These are phyloP conservation scores for Drosophila baimaii DNA, from an alignment of 1,140 invertebrate species.

Conservation along the genomic window DNA sequence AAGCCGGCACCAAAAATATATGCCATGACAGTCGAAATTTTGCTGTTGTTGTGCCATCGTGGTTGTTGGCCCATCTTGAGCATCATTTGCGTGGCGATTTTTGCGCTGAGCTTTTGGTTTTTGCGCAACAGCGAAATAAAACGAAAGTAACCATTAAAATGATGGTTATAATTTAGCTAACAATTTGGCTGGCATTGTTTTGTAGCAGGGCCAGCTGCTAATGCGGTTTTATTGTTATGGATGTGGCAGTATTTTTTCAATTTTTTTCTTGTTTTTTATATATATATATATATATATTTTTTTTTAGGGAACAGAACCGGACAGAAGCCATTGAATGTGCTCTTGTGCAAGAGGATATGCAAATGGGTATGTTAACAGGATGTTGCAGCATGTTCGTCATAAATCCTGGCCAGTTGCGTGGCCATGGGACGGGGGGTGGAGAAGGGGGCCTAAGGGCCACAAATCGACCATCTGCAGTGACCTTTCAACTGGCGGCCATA, in stretches of 20 bases:
- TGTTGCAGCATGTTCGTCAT: conserved; percentile 79
- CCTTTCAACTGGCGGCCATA: conserved; percentile 77
- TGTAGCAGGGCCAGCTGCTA: conserved; percentile 64
- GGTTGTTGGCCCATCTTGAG: conserved; percentile 51
- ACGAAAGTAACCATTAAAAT: conserved; percentile 68
- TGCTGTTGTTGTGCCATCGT: not conserved
- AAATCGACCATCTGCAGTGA: conserved; percentile 80
- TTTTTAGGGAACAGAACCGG: conserved; percentile 20
- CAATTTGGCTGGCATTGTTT: conserved; percentile 63
- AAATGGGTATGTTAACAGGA: conserved; percentile 71
- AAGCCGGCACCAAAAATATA: not conserved
- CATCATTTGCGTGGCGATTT: conserved; percentile 70
- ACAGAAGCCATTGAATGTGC: conserved; percentile 20
- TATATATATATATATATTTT: too few species aligned
- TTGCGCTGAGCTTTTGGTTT: conserved; percentile 69
- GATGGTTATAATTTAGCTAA: conserved; percentile 77
- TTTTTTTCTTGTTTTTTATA: conserved; percentile 4
- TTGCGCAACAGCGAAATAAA: conserved; percentile 44
- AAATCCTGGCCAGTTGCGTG: conserved; percentile 50
- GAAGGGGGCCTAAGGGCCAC: conserved; percentile 47
- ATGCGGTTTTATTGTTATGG: conserved; percentile 77
- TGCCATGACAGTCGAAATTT: conserved; percentile 35
- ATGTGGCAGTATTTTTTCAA: conserved; percentile 44
- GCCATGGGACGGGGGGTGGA: conserved; percentile 30
- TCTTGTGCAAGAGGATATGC: conserved; percentile 69